Base-by-base conservation (phyloP, 92 coral and sea anemone genomes). In the Epizoanthus stellaris region DNA sequence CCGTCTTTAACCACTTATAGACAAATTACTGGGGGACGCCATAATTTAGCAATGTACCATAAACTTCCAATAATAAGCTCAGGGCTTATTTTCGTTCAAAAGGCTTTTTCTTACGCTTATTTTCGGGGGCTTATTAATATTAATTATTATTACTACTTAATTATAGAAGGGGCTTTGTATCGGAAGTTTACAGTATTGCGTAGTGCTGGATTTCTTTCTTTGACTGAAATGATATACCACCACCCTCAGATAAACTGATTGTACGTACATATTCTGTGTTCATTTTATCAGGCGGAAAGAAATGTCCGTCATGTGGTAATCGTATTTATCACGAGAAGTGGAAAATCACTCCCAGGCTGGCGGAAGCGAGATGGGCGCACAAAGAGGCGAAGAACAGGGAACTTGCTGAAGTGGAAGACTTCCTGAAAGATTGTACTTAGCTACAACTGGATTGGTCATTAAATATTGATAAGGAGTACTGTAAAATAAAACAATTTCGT, bases 291-390 rank as follows among this genome's bases (percentile, higher is more conserved):
- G 99, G 95, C 66, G 98, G 98, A 45, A 96, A 96, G 82, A 96
- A 96, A 87, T 96, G 99, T 38, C 98, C 97, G 1, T 88, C 91
- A 4, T 96, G 99, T 66, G 89, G 90, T 39, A 90, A 92, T 42
- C 85, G 85, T 40, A 96, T 96, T 23, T 96, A 92, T 64, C 99
- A 96, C 72, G 99, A 96, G 42, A 88, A 96, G 3, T 96, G 99
- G 99, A 93, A 96, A 67, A 85, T 92, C 5, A 94, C 99, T 5
- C 99, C 99, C 3, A 94, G 75, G 74, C 88, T 96, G 21, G 99
- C 99, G 30, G 99, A 96, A 68, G 96, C 95, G 21, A 87, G 99
- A 70, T 96, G 99, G 99, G 96, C 99, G 2, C 99, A 96, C 66
- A 95, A 96, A 53, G 96, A 96, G 66, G 99, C 99, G 56, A 96